Conservation (phyloP, 1,140 invertebrate genomes). For the Globodera ellingtonae region DNA sequence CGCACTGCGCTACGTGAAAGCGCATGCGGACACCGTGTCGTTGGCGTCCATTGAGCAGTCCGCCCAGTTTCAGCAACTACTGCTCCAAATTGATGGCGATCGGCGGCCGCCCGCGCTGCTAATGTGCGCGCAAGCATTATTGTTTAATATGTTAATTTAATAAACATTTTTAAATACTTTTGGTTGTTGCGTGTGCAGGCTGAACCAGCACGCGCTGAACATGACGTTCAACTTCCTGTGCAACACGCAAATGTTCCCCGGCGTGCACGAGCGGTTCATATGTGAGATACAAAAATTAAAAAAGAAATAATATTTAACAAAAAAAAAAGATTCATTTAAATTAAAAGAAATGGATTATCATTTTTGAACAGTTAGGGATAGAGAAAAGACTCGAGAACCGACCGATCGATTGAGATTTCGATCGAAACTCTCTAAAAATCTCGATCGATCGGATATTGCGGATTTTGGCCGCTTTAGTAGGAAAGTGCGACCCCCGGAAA, state of each 20-base stretch:
- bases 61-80: constrained; percentile 49
- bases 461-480: too few relatives aligned
- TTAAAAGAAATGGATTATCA: too few relatives aligned
- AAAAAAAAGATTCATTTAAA: too few relatives aligned
- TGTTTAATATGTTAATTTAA: too few relatives aligned
- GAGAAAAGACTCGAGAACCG: too few relatives aligned
- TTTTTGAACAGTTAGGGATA: too few relatives aligned
- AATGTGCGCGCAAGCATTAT: constrained; percentile 16
- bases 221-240: constrained; percentile 65
- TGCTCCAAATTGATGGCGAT: constrained; percentile 56
- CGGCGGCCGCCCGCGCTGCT: constrained; percentile 57
- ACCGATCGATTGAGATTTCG: too few relatives aligned
- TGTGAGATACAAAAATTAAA: constrained; percentile 1
- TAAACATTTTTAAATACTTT: not conserved
- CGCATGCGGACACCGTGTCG: constrained; percentile 51
- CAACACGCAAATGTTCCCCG: constrained; percentile 55
- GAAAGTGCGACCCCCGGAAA: too few relatives aligned
- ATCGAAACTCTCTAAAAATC: too few relatives aligned
- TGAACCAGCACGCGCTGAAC: constrained; percentile 63
- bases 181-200: constrained; percentile 1
- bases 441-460: too few relatives aligned
- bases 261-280: constrained; percentile 61
- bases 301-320: too few relatives aligned
- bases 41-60: constrained; percentile 56
- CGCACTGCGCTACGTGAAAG: constrained; percentile 57